These are phyloP conservation scores for Lydus trimaculatus DNA, from an alignment of 2,888 invertebrate species.

Conservation along the genomic window DNA sequence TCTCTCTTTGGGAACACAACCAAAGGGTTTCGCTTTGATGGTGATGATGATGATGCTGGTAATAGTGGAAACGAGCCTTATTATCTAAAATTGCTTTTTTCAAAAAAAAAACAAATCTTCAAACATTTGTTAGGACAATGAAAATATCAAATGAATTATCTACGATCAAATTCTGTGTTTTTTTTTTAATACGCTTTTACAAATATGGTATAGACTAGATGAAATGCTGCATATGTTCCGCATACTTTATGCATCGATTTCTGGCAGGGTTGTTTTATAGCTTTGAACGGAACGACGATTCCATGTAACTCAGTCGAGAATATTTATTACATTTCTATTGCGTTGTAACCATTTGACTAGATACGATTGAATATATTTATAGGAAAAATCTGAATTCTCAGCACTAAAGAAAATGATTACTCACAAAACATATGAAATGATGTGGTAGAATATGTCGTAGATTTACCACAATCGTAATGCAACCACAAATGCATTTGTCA, in stretches of 20 bases:
- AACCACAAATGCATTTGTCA: constrained; percentile 9
- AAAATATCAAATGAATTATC: not conserved
- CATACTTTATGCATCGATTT: constrained; percentile 45
- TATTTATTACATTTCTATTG: constrained; percentile 23
- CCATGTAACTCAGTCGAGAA: constrained; percentile 24
- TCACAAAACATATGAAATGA: not conserved
- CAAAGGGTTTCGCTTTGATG: not conserved
- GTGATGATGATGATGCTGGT: not conserved
- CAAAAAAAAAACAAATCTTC: not conserved
- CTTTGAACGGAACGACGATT: constrained; percentile 28
- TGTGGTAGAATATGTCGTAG: not conserved
- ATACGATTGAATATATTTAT: not conserved
- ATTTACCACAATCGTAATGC: too few species aligned
- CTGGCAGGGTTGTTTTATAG: constrained; percentile 35
- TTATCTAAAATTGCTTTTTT: not conserved
- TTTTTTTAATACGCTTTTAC: not conserved
- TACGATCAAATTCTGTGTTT: not conserved
- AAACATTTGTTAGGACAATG: not conserved
- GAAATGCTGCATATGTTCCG: constrained; percentile 42
- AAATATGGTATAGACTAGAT: not conserved
- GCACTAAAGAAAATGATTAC: not conserved
- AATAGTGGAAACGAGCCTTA: not conserved
- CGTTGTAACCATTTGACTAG: constrained; percentile 3
- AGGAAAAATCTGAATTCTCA: constrained; percentile 1
- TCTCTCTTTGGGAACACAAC: not conserved